These are phyloP conservation scores for Gallinago media DNA, from an alignment of 2,113 vertebrate genomes.

Conservation along the genomic window DNA sequence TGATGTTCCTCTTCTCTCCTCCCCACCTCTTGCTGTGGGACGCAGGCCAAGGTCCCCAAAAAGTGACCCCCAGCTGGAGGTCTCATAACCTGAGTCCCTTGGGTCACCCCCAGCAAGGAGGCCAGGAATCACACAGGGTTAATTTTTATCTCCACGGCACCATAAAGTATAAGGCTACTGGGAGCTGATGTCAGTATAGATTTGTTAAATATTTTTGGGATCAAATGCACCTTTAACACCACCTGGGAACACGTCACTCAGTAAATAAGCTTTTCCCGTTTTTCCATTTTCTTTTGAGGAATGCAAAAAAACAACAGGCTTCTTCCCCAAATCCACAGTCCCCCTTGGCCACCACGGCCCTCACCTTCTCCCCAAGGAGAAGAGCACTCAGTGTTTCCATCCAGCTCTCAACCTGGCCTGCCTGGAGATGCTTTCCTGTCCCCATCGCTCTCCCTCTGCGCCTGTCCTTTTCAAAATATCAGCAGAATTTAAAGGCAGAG, in stretches of 20 bases:
- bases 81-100: background rate
- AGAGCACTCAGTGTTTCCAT: background rate
- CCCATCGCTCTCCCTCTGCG: background rate
- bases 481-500: slow-evolving; percentile 61
- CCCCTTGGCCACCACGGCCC: background rate
- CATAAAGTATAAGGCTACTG: background rate
- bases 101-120: background rate
- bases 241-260: background rate
- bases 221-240: background rate
- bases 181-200: background rate
- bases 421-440: background rate
- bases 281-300: background rate
- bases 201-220: background rate
- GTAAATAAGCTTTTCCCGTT: background rate
- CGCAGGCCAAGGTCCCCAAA: background rate
- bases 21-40: background rate
- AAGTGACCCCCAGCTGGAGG: background rate
- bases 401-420: background rate
- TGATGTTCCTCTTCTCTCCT: background rate
- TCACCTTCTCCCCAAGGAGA: background rate
- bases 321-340: background rate
- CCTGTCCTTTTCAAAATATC: slow-evolving; percentile 36
- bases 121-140: background rate
- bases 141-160: background rate
- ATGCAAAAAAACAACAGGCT: background rate